phyloP scores from a whole-genome alignment of 2,888 invertebrate species.

The Campopleginae sp. region DNA sequence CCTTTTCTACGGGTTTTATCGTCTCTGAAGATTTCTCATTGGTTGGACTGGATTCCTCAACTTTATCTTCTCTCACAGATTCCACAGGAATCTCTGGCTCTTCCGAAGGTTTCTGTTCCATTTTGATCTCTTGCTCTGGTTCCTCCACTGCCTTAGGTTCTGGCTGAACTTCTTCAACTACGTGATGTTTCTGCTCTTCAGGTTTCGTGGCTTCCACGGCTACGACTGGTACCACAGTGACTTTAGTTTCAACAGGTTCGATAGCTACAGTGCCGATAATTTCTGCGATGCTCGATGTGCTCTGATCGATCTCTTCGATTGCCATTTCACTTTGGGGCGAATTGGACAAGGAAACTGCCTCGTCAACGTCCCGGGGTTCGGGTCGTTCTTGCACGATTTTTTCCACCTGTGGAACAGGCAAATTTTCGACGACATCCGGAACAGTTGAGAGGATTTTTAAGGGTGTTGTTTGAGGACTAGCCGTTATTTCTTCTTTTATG shows the following conservation, averaged over 20 bases:
- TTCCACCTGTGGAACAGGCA: slow-evolving; percentile 65
- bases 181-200: slow-evolving; percentile 18
- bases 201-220: slow-evolving; percentile 51
- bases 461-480: slow-evolving; percentile 74
- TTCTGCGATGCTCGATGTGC: slow-evolving; percentile 86
- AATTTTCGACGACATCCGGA: slow-evolving; percentile 69
- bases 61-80: slow-evolving; percentile 15
- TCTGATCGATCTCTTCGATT: slow-evolving; percentile 86
- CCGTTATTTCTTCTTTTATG: slow-evolving; percentile 82
- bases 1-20: slow-evolving; percentile 49
- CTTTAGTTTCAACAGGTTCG: slow-evolving; percentile 76
- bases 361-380: slow-evolving; percentile 84
- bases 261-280: slow-evolving; percentile 83
- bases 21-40: slow-evolving; percentile 37
- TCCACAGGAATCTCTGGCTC: slow-evolving; percentile 17
- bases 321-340: slow-evolving; percentile 85
- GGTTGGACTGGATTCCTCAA: slow-evolving; percentile 50
- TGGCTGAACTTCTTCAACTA: slow-evolving; percentile 8
- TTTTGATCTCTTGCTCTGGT: slow-evolving; percentile 57
- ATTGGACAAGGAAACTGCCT: slow-evolving; percentile 84
- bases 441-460: slow-evolving; percentile 61
- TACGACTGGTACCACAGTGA: slow-evolving; percentile 56
- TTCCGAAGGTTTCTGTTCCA: slow-evolving; percentile 52
- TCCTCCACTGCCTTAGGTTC: slow-evolving; percentile 38
- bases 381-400: slow-evolving; percentile 73